phyloP scores from a whole-genome alignment of 1,140 invertebrate genomes.

The Brachionus angularis region DNA sequence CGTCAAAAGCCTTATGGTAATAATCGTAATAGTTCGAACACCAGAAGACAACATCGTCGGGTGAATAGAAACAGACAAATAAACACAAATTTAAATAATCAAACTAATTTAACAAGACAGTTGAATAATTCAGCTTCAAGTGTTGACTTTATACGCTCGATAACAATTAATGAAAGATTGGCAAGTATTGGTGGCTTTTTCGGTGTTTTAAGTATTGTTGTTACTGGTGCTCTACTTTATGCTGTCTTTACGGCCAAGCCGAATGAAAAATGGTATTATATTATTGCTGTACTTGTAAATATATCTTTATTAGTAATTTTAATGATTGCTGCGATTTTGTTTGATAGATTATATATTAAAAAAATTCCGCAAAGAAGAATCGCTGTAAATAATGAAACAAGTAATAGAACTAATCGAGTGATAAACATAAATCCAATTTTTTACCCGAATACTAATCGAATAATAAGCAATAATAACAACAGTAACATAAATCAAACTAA shows the following conservation, averaged over 20 bases:
- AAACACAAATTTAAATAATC: not conserved
- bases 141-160: slow-evolving; percentile 3
- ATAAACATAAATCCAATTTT: slow-evolving; percentile 25
- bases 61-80: not conserved
- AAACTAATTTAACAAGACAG: not conserved
- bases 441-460: slow-evolving; percentile 5
- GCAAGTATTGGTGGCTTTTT: slow-evolving; percentile 30
- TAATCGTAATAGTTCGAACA: slow-evolving; percentile 10
- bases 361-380: not conserved
- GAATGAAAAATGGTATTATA: slow-evolving; percentile 22
- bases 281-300: slow-evolving; percentile 32
- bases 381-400: not conserved
- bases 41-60: not conserved
- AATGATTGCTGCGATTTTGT: slow-evolving; percentile 29
- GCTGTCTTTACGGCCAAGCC: slow-evolving; percentile 20
- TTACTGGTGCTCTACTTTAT: slow-evolving; percentile 7
- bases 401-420: not conserved
- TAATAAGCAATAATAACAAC: not conserved
- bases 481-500: not conserved
- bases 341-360: slow-evolving; percentile 26
- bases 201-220: slow-evolving; percentile 24
- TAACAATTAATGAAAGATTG: slow-evolving; percentile 13
- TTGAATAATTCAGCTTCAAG: not conserved
- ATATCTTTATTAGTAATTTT: slow-evolving; percentile 34
- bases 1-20: too few relatives aligned